Conservation (phyloP, 1,140 invertebrate genomes). For the Pristionchus pacificus region DNA sequence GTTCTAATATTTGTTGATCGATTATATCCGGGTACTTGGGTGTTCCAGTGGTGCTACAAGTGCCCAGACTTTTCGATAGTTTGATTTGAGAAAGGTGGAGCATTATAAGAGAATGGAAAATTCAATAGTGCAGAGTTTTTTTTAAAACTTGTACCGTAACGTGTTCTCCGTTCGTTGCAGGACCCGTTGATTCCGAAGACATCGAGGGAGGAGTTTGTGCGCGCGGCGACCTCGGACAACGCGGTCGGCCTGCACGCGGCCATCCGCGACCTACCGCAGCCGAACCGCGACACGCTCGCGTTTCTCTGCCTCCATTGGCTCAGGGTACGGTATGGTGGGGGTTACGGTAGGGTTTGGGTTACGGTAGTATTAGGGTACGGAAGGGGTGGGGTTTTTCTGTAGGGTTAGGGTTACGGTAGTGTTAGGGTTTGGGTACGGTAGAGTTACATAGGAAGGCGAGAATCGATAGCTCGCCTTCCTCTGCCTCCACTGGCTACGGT, state of each 20-base stretch:
- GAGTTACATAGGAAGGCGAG: too few relatives aligned
- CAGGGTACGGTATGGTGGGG: conserved; percentile 45
- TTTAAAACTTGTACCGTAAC: background rate
- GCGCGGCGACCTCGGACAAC: conserved; percentile 65
- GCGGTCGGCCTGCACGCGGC: conserved; percentile 66
- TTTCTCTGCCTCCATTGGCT: conserved; percentile 79
- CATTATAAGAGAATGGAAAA: background rate
- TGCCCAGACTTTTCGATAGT: background rate
- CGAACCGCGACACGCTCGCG: conserved; percentile 81
- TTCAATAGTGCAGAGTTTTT: too few relatives aligned
- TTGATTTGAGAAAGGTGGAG: background rate
- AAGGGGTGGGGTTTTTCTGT: too few relatives aligned
- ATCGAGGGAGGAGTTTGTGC: conserved; percentile 73
- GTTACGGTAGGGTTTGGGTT: background rate
- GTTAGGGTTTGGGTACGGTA: too few relatives aligned
- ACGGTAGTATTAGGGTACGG: too few relatives aligned
- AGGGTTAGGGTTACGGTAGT: too few relatives aligned
- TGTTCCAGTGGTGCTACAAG: too few relatives aligned
- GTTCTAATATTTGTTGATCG: too few relatives aligned
- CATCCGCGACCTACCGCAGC: conserved; percentile 72
- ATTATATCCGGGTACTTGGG: too few relatives aligned
- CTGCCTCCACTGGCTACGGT: too few relatives aligned
- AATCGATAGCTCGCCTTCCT: too few relatives aligned
- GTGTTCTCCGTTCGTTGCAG: conserved; percentile 41
- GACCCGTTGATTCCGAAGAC: conserved; percentile 77